Evolutionary conservation across 2,797 vertebrate species (phyloP).

Genomic region (Hyperoplus lanceolatus): DNA sequence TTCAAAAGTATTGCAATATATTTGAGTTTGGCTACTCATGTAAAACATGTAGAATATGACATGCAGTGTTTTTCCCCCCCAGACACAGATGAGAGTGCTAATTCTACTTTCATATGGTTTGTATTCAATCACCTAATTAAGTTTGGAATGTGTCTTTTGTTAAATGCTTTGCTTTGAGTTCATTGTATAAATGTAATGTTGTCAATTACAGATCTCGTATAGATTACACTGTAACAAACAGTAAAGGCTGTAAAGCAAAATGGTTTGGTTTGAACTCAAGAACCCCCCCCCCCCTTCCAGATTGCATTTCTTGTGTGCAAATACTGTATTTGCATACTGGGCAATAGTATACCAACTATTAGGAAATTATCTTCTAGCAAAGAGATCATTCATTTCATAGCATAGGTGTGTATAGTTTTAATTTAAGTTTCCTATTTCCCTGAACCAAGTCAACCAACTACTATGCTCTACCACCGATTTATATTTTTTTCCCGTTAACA

Average conservation of each 20-base stretch:
- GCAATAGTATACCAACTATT: background rate
- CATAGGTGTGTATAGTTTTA: background rate
- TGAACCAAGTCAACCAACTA: background rate
- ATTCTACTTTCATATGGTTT: slow-evolving; percentile 32
- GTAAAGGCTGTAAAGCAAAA: slow-evolving; percentile 13
- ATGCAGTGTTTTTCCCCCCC: slow-evolving; percentile 15
- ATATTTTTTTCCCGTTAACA: slow-evolving; percentile 28
- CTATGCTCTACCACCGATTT: background rate
- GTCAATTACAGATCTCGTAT: slow-evolving; percentile 40
- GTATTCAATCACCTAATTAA: slow-evolving; percentile 18
- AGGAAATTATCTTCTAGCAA: background rate
- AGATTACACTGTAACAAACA: slow-evolving; percentile 14
- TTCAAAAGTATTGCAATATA: slow-evolving; percentile 21
- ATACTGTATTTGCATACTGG: background rate
- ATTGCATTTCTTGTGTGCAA: background rate
- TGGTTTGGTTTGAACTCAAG: slow-evolving; percentile 1
- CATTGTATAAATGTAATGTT: slow-evolving; percentile 40
- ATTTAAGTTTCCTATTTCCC: background rate
- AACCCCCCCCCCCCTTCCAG: background rate
- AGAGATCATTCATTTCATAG: background rate
- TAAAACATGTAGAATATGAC: slow-evolving; percentile 12
- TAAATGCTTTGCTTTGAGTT: slow-evolving; percentile 49
- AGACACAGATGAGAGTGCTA: slow-evolving; percentile 5
- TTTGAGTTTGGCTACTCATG: slow-evolving; percentile 15
- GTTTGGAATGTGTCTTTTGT: slow-evolving; percentile 31